These are phyloP conservation scores for Rhinopithecus roxellana DNA, from an alignment of 2,113 vertebrate genomes.

Conservation along the genomic window DNA sequence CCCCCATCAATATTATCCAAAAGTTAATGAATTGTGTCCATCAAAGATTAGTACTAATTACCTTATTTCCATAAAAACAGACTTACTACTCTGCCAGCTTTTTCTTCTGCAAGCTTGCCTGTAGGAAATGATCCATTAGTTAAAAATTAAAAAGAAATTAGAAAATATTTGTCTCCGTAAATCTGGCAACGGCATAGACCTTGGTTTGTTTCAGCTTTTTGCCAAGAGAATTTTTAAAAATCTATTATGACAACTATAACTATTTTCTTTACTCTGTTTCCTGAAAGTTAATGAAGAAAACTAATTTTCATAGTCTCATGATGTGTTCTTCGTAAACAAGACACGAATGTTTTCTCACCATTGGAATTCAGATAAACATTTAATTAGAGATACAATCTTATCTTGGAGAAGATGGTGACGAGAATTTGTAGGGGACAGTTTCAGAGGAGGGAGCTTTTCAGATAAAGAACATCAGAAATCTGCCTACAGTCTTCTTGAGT, in stretches of 20 bases:
- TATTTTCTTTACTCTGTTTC: not conserved
- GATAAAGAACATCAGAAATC: not conserved
- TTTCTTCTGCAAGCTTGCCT: conserved; percentile 21
- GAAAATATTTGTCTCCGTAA: conserved; percentile 24
- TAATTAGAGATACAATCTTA: not conserved
- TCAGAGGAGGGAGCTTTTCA: not conserved
- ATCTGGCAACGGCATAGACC: not conserved
- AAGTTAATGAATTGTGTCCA: conserved; percentile 56
- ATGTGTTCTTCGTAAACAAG: not conserved
- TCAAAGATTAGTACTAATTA: conserved; percentile 64
- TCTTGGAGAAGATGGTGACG: not conserved
- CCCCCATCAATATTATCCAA: conserved; percentile 12
- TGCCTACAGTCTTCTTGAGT: not conserved
- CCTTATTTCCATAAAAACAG: conserved; percentile 64
- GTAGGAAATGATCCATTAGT: conserved; percentile 57
- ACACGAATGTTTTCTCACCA: not conserved
- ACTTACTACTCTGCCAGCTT: conserved; percentile 37
- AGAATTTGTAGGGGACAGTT: not conserved
- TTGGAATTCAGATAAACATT: not conserved
- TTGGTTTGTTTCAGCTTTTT: conserved; percentile 43
- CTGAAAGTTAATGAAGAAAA: conserved; percentile 16
- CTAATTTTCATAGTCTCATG: not conserved
- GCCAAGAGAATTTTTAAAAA: not conserved
- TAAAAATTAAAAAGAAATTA: conserved; percentile 57
- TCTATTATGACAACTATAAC: not conserved